phyloP scores from a whole-genome alignment of 1,140 invertebrate genomes.

The Pachyrhynchus sulphureomaculatus region DNA sequence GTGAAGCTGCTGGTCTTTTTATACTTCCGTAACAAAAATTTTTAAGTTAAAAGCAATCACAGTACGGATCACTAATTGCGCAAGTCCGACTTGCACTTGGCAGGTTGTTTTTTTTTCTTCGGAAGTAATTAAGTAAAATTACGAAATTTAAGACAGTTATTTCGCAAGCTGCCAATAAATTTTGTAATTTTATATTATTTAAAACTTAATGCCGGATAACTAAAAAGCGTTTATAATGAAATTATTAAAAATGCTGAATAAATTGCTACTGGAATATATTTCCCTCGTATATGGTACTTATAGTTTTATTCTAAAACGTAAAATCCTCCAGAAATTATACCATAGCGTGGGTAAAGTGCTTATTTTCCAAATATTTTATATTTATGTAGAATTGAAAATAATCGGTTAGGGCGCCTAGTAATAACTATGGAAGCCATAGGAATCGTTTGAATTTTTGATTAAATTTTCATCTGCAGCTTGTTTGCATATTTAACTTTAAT shows the following conservation, averaged over 20 bases:
- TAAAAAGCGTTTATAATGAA: neutral
- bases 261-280: conserved; percentile 8
- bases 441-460: too few relatives aligned
- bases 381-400: neutral
- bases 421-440: neutral
- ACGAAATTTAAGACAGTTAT: neutral
- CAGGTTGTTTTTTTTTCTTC: too few relatives aligned
- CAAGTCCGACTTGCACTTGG: too few relatives aligned
- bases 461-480: too few relatives aligned
- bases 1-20: too few relatives aligned
- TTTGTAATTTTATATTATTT: conserved; percentile 4
- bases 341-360: neutral
- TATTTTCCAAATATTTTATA: conserved; percentile 9
- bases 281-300: neutral
- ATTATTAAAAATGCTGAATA: conserved; percentile 6
- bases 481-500: too few relatives aligned
- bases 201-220: neutral
- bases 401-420: neutral
- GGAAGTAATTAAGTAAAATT: neutral
- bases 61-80: too few relatives aligned
- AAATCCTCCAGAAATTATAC: conserved; percentile 4
- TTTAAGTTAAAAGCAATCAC: too few relatives aligned
- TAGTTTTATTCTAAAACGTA: neutral
- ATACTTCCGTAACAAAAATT: too few relatives aligned
- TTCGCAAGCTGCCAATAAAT: neutral